Conservation (phyloP, 1,140 invertebrate genomes). For the Bombyx mandarina region DNA sequence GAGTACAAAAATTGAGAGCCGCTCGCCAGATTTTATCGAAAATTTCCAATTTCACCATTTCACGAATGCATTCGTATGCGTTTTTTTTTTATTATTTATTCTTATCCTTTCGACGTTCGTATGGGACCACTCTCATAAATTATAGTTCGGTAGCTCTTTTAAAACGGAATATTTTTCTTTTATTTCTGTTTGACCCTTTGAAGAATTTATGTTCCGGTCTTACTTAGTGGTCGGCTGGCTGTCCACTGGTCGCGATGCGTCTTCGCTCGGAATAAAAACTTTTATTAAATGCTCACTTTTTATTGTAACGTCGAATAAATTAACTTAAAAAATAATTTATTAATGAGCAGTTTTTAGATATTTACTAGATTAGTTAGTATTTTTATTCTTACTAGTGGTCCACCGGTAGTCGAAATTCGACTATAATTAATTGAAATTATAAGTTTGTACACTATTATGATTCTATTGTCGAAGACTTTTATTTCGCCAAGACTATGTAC, state of each 20-base stretch:
- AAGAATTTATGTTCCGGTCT: slow-evolving; percentile 67
- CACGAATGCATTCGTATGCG: slow-evolving; percentile 32
- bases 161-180: slow-evolving; percentile 58
- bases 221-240: slow-evolving; percentile 63
- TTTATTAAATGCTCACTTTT: neutral
- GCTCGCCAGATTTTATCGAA: slow-evolving; percentile 56
- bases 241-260: slow-evolving; percentile 32
- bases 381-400: too few relatives aligned
- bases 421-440: too few relatives aligned
- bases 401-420: too few relatives aligned
- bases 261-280: slow-evolving; percentile 3
- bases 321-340: too few relatives aligned
- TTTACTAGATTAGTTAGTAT: too few relatives aligned
- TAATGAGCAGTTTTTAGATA: too few relatives aligned
- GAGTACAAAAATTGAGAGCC: slow-evolving; percentile 57
- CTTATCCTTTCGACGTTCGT: slow-evolving; percentile 38
- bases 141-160: slow-evolving; percentile 69
- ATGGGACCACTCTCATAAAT: slow-evolving; percentile 59
- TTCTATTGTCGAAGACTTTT: too few relatives aligned
- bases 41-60: slow-evolving; percentile 70
- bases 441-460: too few relatives aligned
- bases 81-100: slow-evolving; percentile 44
- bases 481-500: too few relatives aligned
- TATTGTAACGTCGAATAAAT: too few relatives aligned
- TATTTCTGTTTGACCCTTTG: slow-evolving; percentile 62